A percentile compares a stretch with the other conserved stretches of the same genome.
phyloP scores from a whole-genome alignment of 64 coral and sea anemone genomes.

The Actinia tenebrosa region DNA sequence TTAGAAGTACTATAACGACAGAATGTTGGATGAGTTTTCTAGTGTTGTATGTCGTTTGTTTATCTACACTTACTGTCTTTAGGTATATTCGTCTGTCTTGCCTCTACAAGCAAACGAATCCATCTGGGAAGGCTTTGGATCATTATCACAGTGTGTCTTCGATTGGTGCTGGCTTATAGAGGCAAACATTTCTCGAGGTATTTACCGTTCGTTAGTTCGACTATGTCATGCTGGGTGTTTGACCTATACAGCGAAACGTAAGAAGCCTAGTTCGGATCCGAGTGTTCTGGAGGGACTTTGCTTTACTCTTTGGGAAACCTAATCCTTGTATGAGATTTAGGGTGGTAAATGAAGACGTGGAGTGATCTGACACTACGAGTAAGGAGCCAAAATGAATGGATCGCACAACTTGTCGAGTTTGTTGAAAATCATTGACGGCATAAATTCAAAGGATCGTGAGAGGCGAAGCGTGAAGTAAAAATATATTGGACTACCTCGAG shows the following conservation, averaged over 20 bases:
- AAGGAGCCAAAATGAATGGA: background rate
- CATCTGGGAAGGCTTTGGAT: background rate
- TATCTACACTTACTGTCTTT: background rate
- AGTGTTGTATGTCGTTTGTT: background rate
- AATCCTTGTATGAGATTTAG: background rate
- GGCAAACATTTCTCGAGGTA: background rate
- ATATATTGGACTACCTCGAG: background rate
- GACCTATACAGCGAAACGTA: conserved; percentile 2
- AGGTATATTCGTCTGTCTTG: background rate
- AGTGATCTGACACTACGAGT: background rate
- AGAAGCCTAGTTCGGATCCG: background rate
- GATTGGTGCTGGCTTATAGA: background rate
- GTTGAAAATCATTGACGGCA: background rate
- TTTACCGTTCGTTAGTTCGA: background rate
- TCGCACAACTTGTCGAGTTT: background rate
- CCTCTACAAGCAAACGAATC: background rate
- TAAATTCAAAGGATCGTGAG: background rate
- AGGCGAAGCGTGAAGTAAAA: background rate
- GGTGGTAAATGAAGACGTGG: background rate
- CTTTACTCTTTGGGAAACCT: background rate
- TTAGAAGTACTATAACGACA: background rate
- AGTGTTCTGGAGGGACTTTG: background rate
- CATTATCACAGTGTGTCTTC: background rate
- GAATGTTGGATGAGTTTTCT: background rate
- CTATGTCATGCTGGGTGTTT: background rate